Conservation (phyloP, 2,113 vertebrate genomes). For the Larimichthys polyactis region DNA sequence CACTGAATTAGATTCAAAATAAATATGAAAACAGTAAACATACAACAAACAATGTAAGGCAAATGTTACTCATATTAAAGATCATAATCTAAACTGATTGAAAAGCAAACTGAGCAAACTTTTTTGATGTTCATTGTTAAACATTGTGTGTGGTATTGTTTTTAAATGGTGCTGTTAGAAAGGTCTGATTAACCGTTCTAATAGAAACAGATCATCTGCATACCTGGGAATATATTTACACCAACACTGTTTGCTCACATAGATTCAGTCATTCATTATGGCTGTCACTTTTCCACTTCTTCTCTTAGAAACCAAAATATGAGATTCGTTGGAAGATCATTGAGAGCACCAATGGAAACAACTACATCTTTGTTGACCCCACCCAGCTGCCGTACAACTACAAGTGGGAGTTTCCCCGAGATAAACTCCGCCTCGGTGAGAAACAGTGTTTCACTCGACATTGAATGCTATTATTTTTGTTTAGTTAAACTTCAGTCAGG, state of each 20-base stretch:
- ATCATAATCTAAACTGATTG: too few relatives aligned
- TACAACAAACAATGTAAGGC: too few relatives aligned
- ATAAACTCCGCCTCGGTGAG: slow-evolving; percentile 93
- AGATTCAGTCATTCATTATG: neutral
- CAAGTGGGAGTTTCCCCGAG: slow-evolving; percentile 97
- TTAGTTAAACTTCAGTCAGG: neutral
- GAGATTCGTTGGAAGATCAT: slow-evolving; percentile 98
- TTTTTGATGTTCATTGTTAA: too few relatives aligned
- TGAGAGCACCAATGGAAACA: slow-evolving; percentile 91
- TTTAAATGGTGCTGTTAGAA: neutral
- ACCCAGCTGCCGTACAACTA: slow-evolving; percentile 94
- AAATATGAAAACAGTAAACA: too few relatives aligned
- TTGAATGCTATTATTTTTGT: neutral
- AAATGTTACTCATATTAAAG: too few relatives aligned
- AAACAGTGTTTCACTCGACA: neutral
- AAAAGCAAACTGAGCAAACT: too few relatives aligned
- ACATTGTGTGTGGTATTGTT: neutral
- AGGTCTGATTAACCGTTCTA: neutral
- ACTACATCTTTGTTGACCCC: slow-evolving; percentile 94
- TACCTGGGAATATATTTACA: neutral
- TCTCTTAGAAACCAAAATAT: slow-evolving; percentile 91
- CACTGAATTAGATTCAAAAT: too few relatives aligned
- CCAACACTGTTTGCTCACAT: neutral
- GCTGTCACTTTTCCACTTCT: neutral
- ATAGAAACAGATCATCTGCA: neutral